Evolutionary conservation across 1,140 invertebrate genomes (phyloP), one percentile per base, ranked within the genome.

Genomic region (Brachionus paranguensis): DNA sequence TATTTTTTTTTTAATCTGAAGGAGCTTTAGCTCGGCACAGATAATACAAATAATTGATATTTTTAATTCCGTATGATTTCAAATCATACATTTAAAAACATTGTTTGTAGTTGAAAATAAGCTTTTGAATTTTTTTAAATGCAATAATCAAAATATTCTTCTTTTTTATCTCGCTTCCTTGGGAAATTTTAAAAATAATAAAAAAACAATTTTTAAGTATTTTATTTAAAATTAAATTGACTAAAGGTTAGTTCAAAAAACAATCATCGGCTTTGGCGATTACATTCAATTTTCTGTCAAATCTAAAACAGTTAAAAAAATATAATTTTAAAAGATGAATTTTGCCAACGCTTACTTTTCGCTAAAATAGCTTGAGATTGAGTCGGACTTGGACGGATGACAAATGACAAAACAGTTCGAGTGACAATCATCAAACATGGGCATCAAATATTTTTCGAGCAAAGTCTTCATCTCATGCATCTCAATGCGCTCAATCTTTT

Each of bases 361-460:
- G 27, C 78, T 91, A 86, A 96, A 93, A 50, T 91, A 92, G 11
- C 90, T 88, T 24, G 90, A 88, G 78, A 94, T 90, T 87, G 94
- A 92, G 17, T 91, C 87, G 50, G 93, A 91, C 89, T 94, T 94
- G 65, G 92, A 90, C n/a, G 93, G 92, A 87, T 94, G 92, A 87
- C 93, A 95, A 37, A 94, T 93, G 76, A 95, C 88, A 50, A 92
- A 91, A 53, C 92, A 92, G 86, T 92, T 92, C 53, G 91, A 90
- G 50, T 88, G 86, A 14, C 89, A 88, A 7, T 91, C 88, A 86
- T 93, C 89, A 86, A 91, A 90, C 45, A 95, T 87, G 27, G 91
- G 89, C 3, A 91, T 89, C 24, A 95, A 89, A 89, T 95, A 95
- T 86, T 91, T 91, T 27, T 89, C 86, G 6, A 93, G 93, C 60